A percentile compares a stretch with the other conserved stretches of the same genome.
phyloP scores from a whole-genome alignment of 2,797 vertebrate genomes.

The Enteromius afrohamiltoni region DNA sequence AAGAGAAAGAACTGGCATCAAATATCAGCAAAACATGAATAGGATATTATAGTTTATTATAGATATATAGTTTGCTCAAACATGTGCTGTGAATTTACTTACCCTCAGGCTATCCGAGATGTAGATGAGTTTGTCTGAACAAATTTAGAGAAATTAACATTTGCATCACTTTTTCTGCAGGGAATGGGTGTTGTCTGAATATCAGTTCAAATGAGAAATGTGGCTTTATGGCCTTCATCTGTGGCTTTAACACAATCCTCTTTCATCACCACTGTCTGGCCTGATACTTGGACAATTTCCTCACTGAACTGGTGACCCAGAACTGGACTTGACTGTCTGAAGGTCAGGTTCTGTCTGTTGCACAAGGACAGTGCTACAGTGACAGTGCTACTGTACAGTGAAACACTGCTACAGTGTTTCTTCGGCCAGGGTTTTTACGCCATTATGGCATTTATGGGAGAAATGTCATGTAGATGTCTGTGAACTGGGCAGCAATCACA shows the following conservation, averaged over 20 bases:
- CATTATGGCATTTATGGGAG: neutral
- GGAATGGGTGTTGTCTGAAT: neutral
- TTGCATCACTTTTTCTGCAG: neutral
- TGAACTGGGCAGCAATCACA: neutral
- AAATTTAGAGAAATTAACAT: neutral
- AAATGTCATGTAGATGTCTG: neutral
- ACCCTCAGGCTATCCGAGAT: neutral
- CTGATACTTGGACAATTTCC: neutral
- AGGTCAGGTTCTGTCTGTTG: conserved; percentile 10
- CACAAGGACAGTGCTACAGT: conserved; percentile 18
- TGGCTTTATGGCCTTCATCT: neutral
- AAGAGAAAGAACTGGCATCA: neutral
- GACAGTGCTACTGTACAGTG: no score
- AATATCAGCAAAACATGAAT: neutral
- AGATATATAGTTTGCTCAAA: neutral
- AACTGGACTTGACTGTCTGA: conserved; percentile 3
- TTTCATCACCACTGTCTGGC: conserved; percentile 24
- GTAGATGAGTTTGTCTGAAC: neutral
- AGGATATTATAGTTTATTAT: no score
- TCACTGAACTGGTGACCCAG: conserved; percentile 11
- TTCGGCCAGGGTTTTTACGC: neutral
- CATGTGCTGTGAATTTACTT: neutral
- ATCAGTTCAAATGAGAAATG: neutral
- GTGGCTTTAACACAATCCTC: neutral
- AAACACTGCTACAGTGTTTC: neutral